These are phyloP conservation scores for Eretmochelys imbricata DNA, from an alignment of 2,113 vertebrate genomes.

Conservation along the genomic window DNA sequence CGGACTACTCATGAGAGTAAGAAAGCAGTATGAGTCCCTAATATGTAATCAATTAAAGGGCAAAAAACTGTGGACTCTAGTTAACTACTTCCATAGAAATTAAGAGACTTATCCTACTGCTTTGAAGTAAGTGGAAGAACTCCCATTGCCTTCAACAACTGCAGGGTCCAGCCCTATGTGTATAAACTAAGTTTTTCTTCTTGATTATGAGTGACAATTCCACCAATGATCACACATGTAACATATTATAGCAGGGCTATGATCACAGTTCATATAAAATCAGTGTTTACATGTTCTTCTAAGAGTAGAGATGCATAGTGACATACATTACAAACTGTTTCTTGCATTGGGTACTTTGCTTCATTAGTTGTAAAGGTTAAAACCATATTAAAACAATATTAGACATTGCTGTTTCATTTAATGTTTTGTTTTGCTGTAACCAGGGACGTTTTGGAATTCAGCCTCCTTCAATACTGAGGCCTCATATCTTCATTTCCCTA, in stretches of 20 bases:
- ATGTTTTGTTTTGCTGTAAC: constrained; percentile 28
- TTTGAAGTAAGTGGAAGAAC: background rate
- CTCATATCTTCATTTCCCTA: constrained; percentile 96
- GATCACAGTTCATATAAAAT: background rate
- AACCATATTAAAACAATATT: background rate
- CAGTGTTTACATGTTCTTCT: background rate
- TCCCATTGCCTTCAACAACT: background rate
- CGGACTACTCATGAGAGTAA: background rate
- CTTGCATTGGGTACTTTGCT: background rate
- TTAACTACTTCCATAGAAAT: background rate
- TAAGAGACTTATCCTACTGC: background rate
- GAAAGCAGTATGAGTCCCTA: background rate
- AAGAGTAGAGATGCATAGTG: accelerated
- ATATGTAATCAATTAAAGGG: background rate
- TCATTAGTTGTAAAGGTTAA: accelerated
- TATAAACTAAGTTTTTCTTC: background rate
- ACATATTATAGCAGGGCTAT: background rate
- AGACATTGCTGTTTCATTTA: background rate
- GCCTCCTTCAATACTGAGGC: constrained; percentile 94
- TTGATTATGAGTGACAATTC: background rate
- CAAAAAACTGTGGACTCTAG: background rate
- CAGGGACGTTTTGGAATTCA: constrained; percentile 95
- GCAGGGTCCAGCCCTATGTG: background rate
- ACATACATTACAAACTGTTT: background rate
- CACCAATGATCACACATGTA: background rate